Conservation (phyloP, 2,888 invertebrate species). For the Griposia aprilina region DNA sequence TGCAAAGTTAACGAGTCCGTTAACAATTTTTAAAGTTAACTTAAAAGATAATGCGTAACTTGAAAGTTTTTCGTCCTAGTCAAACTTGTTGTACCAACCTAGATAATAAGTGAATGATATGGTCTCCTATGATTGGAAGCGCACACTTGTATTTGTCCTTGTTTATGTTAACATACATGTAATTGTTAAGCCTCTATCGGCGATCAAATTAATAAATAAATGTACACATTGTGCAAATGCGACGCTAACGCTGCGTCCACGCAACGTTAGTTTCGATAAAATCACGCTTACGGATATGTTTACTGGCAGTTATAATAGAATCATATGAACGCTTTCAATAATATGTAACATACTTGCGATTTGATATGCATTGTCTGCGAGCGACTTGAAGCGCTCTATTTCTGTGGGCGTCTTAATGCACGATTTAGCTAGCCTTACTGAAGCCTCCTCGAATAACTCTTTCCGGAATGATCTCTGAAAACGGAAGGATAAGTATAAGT, state of each 20-base stretch:
- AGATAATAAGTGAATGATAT: background rate
- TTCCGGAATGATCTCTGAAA: constrained; percentile 97
- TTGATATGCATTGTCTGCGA: constrained; percentile 94
- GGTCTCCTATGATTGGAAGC: background rate
- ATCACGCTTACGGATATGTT: background rate
- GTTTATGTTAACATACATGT: background rate
- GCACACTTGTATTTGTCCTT: background rate
- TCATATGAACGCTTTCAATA: background rate
- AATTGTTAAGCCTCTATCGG: background rate
- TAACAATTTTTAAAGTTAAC: no score
- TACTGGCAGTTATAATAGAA: background rate
- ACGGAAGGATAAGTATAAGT: background rate
- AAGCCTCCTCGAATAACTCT: constrained; percentile 97
- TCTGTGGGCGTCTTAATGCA: constrained; percentile 96
- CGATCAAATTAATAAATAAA: background rate
- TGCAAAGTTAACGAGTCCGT: no score
- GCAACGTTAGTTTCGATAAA: background rate
- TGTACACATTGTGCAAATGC: background rate
- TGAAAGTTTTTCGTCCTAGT: background rate
- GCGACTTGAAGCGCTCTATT: constrained; percentile 95
- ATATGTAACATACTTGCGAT: constrained; percentile 90
- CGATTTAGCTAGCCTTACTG: constrained; percentile 94
- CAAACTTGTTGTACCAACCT: background rate
- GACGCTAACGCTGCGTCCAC: background rate
- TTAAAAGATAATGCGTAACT: no score